These are phyloP conservation scores for Bugula neritina DNA, from an alignment of 2,888 invertebrate genomes.

Conservation along the genomic window DNA sequence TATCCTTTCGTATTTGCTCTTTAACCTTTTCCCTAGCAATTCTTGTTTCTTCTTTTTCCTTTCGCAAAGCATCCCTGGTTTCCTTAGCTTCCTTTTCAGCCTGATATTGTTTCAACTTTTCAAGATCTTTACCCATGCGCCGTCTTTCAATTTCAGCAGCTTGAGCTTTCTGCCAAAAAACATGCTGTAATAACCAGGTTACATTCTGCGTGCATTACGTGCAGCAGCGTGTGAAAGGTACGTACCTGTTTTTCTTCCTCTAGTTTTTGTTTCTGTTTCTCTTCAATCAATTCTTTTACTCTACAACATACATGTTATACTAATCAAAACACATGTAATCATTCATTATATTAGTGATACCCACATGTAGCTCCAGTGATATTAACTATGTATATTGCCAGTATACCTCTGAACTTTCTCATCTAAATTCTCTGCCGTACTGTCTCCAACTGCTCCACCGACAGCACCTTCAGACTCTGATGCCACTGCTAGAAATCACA, in stretches of 20 bases:
- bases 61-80: conserved; percentile 66
- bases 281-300: conserved; percentile 63
- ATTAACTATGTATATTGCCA: too few species aligned
- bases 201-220: not conserved
- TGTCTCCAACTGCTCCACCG: too few species aligned
- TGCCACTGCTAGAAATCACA: too few species aligned
- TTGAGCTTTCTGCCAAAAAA: conserved; percentile 49
- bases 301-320: too few species aligned
- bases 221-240: conserved; percentile 25
- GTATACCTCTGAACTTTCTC: too few species aligned
- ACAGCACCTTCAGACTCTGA: too few species aligned
- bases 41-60: conserved; percentile 70
- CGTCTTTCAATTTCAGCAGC: conserved; percentile 67
- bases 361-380: too few species aligned
- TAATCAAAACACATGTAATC: too few species aligned
- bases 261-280: conserved; percentile 62
- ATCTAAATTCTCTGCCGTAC: too few species aligned
- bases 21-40: conserved; percentile 70
- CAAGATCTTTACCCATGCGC: conserved; percentile 65
- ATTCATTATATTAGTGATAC: too few species aligned
- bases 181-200: conserved; percentile 35
- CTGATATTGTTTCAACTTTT: conserved; percentile 66
- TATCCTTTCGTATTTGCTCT: conserved; percentile 79
- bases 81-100: conserved; percentile 70
- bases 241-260: conserved; percentile 67